Conservation (phyloP, 2,797 vertebrate genomes). For the Rhinogobio ventralis region DNA sequence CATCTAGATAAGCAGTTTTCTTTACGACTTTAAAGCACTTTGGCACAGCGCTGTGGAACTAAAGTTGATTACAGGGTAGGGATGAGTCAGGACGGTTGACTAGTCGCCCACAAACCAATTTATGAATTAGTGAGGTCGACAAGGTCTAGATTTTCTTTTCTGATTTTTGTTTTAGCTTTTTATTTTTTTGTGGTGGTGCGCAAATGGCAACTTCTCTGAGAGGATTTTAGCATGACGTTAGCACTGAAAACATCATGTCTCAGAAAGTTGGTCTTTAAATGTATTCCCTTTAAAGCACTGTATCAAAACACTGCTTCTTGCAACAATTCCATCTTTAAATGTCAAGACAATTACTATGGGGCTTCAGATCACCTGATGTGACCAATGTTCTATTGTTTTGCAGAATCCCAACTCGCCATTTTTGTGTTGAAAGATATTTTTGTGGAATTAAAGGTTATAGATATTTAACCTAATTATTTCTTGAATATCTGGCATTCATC, state of each 20-base stretch:
- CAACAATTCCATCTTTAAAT: slow-evolving; percentile 1
- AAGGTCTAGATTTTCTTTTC: background rate
- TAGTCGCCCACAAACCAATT: slow-evolving; percentile 6
- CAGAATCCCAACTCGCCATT: background rate
- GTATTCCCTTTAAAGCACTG: background rate
- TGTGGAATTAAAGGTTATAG: background rate
- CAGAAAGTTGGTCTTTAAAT: background rate
- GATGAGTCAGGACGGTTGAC: slow-evolving; percentile 23
- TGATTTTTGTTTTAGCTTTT: background rate
- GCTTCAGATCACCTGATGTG: background rate
- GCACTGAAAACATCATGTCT: background rate
- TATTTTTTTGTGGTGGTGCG: background rate
- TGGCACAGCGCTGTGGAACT: background rate
- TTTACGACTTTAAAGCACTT: slow-evolving; percentile 19
- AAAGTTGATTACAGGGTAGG: slow-evolving; percentile 18
- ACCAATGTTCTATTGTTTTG: background rate
- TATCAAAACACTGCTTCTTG: background rate
- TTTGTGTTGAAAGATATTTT: background rate
- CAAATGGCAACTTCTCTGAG: background rate
- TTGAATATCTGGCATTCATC: background rate
- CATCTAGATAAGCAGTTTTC: slow-evolving; percentile 35
- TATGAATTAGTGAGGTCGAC: background rate
- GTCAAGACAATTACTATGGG: slow-evolving; percentile 15
- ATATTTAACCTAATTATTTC: slow-evolving; percentile 16
- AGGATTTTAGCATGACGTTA: background rate